Evolutionary conservation across 2,888 invertebrate genomes (phyloP).

Genomic region (Tinea trinotella): DNA sequence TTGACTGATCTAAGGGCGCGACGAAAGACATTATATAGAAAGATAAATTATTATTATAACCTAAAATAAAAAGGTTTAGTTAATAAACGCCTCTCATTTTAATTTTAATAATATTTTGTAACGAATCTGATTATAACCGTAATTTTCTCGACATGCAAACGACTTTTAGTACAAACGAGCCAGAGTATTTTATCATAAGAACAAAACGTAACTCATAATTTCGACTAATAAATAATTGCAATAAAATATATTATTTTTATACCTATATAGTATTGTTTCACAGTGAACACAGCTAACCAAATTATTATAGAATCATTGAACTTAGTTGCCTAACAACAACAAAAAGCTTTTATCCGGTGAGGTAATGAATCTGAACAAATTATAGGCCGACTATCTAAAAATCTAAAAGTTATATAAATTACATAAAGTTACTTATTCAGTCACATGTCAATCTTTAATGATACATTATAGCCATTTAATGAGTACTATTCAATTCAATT

Average conservation of each 20-base stretch:
- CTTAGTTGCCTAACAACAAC: conserved; percentile 1
- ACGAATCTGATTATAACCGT: too few relatives aligned
- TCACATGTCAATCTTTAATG: neutral
- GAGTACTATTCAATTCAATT: neutral
- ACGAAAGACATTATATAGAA: too few relatives aligned
- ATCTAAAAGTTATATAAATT: neutral
- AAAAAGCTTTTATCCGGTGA: neutral
- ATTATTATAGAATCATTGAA: neutral
- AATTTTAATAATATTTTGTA: too few relatives aligned
- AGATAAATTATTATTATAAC: too few relatives aligned
- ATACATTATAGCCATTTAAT: neutral
- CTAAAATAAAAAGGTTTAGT: too few relatives aligned
- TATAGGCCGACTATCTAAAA: neutral
- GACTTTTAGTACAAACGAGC: too few relatives aligned
- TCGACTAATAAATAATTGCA: neutral
- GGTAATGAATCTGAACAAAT: neutral
- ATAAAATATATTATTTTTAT: neutral
- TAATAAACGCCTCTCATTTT: too few relatives aligned
- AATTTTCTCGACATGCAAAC: too few relatives aligned
- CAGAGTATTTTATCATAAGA: too few relatives aligned
- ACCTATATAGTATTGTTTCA: neutral
- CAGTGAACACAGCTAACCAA: neutral
- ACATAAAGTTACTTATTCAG: neutral
- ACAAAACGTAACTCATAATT: too few relatives aligned
- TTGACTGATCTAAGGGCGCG: too few relatives aligned